Conservation (phyloP, 2,797 vertebrate species). For the Phylloscopus collybita region DNA sequence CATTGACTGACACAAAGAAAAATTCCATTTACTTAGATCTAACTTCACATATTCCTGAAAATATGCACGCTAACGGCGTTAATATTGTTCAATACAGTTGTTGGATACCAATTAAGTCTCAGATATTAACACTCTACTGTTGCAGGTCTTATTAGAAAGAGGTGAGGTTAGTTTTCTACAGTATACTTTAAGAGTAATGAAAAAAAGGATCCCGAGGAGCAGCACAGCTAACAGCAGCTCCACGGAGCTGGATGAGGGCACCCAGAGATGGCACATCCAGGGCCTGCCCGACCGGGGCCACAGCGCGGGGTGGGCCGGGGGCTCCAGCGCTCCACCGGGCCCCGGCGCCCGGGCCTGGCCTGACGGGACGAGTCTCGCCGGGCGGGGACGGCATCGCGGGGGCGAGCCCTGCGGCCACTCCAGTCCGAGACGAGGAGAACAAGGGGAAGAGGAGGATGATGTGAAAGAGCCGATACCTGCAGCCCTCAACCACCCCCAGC, state of each 20-base stretch:
- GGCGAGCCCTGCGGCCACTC: neutral
- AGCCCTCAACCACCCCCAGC: neutral
- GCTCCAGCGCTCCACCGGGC: neutral
- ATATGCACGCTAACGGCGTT: accelerated
- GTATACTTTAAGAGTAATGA: neutral
- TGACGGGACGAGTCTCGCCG: neutral
- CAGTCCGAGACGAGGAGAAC: neutral
- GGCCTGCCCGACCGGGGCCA: neutral
- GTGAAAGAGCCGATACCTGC: neutral
- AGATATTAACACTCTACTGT: neutral
- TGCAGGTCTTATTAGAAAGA: neutral
- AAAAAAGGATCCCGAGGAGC: neutral
- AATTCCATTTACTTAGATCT: neutral
- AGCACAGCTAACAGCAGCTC: neutral
- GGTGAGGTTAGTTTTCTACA: neutral
- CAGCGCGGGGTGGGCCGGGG: no score
- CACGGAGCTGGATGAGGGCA: accelerated
- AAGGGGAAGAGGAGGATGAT: neutral
- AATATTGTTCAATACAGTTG: neutral
- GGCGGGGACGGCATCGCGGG: accelerated
- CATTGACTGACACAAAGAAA: neutral
- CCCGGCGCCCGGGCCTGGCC: neutral
- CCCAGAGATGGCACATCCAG: neutral
- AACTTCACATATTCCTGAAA: neutral
- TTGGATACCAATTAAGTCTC: neutral